Evolutionary conservation across 2,797 vertebrate genomes (phyloP), one percentile per base, ranked within the genome.

Genomic region (Tapirus indicus): DNA sequence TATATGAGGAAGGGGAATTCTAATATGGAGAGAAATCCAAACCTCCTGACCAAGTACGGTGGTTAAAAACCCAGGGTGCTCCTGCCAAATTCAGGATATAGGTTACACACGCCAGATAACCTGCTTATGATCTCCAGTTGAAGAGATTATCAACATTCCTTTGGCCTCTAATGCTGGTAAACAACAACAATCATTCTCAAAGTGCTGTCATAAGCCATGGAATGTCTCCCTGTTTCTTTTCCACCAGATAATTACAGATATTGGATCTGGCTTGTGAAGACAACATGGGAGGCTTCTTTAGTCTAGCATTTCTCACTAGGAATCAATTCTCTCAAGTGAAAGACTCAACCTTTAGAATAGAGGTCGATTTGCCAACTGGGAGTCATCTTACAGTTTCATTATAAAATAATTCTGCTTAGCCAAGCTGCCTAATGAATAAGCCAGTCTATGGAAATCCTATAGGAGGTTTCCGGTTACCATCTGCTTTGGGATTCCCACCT

Each of bases 341-440:
- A 88, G 58, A 96, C 56, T 85, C 88, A 85, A 75, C 66, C 35
- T 91, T 54, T 41, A 86, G 80, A 87, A 66, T 9, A 75, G 77
- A 91, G 79, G 92, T 90, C 2, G 29, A 84, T 87, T 72, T 97
- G 88, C 77, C 64, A 32, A 35, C 52, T 18, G 64, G 89, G 83
- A 83, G 13, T 93, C 79, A 75, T 52, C 95, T 97, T 97, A 58
- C n/a, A 72, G 54, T 83, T 94, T 96, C 95, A 84, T 75, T 89
- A 60, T 77, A 68, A 95, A 94, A 86, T 9, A 29, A 16, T 71
- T 94, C 29, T 80, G 29, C 60, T 75, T 60, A 96, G 77, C 54
- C 32, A 77, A 87, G 69, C n/a, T 56, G 12, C 44, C 1, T 44
- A 75, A 86, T 69, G 27, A 97, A 92, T 58, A 89, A 96, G n/a